Evolutionary conservation across 2,113 vertebrate genomes (phyloP).

Genomic region (Talpa occidentalis): DNA sequence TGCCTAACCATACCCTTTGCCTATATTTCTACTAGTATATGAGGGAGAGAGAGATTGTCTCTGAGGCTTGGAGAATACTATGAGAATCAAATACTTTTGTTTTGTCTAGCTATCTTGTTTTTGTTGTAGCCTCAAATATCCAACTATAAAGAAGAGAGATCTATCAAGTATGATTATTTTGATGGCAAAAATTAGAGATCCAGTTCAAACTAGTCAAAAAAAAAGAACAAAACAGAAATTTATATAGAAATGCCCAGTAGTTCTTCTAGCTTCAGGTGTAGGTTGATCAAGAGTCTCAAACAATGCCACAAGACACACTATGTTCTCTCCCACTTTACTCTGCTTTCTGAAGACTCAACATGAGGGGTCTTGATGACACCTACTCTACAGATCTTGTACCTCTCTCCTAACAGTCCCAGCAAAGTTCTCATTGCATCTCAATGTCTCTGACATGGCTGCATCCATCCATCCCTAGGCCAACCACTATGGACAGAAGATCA

Average conservation of each 20-base stretch:
- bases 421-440: background rate
- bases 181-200: background rate
- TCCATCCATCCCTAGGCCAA: background rate
- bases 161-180: background rate
- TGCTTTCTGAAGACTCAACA: background rate
- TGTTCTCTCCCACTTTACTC: background rate
- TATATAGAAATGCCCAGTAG: background rate
- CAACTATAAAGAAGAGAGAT: background rate
- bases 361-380: background rate
- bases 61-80: background rate
- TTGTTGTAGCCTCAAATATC: background rate
- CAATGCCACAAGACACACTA: background rate
- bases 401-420: background rate
- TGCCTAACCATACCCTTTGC: background rate
- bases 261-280: background rate
- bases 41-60: background rate
- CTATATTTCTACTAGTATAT: background rate
- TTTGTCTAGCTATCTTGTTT: background rate
- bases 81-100: background rate
- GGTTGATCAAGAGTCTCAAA: background rate
- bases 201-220: constrained; percentile 1
- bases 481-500: background rate
- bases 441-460: background rate
- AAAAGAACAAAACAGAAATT: background rate
- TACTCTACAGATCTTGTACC: background rate